A percentile compares a stretch with the other conserved stretches of the same genome.
Conservation (phyloP, 2,797 vertebrate genomes). For the Distichodus sexfasciatus region DNA sequence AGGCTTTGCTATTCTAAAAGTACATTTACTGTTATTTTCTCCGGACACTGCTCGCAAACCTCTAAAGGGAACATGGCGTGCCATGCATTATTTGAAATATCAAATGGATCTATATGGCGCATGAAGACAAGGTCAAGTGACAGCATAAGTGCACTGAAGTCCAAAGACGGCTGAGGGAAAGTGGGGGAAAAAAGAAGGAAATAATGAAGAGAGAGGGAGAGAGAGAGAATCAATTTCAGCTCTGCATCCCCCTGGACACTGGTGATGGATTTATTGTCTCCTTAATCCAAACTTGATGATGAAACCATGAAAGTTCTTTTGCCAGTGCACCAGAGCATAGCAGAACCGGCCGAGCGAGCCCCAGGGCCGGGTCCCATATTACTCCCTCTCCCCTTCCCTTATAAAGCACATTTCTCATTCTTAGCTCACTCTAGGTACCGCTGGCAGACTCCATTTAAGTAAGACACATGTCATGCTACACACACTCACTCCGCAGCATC, state of each 20-base stretch:
- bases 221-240: not conserved
- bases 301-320: slow-evolving; percentile 10
- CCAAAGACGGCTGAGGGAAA: too few species aligned
- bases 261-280: slow-evolving; percentile 5
- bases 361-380: not conserved
- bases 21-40: too few species aligned
- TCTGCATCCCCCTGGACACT: not conserved
- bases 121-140: too few species aligned
- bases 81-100: too few species aligned
- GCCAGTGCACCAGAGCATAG: slow-evolving; percentile 11
- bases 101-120: too few species aligned
- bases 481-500: not conserved
- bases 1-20: too few species aligned
- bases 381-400: not conserved
- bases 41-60: too few species aligned
- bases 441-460: not conserved
- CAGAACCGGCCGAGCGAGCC: not conserved
- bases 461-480: not conserved
- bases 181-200: not conserved
- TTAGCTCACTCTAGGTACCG: not conserved
- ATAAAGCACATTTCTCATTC: not conserved
- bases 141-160: too few species aligned
- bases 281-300: slow-evolving; percentile 18
- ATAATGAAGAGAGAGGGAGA: not conserved
- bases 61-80: too few species aligned